A percentile compares a stretch with the other conserved stretches of the same genome.
phyloP scores from a whole-genome alignment of 2,797 vertebrate genomes.

The Pangasius macronema region DNA sequence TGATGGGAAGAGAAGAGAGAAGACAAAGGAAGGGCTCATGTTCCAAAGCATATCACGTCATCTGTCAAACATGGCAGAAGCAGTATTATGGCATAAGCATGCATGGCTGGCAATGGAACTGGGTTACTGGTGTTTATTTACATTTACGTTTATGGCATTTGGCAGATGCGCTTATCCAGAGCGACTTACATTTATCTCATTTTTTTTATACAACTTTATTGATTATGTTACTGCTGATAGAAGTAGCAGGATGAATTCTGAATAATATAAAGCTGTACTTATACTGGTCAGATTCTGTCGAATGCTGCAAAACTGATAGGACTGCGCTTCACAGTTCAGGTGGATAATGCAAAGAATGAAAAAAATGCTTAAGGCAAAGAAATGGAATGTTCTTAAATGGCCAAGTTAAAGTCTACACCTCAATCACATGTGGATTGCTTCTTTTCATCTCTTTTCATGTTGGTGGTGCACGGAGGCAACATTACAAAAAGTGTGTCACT shows the following conservation, averaged over 20 bases:
- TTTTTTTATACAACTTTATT: too few species aligned
- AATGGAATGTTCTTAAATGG: background rate
- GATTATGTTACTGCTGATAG: background rate
- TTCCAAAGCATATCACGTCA: background rate
- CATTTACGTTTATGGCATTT: too few species aligned
- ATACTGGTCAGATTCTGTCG: background rate
- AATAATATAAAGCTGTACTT: background rate
- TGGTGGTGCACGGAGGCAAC: background rate
- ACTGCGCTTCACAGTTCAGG: background rate
- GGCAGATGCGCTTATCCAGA: too few species aligned
- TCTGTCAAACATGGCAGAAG: too few species aligned
- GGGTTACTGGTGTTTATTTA: background rate
- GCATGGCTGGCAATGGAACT: too few species aligned
- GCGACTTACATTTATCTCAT: too few species aligned
- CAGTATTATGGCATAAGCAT: too few species aligned
- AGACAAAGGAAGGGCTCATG: background rate
- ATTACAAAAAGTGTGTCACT: background rate
- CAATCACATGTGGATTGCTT: background rate
- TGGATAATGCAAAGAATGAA: too few species aligned
- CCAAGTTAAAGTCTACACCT: background rate
- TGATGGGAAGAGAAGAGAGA: background rate
- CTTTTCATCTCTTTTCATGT: background rate
- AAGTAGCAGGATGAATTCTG: background rate
- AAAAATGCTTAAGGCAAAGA: background rate
- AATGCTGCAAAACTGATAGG: background rate